Evolutionary conservation across 2,113 vertebrate species (phyloP).

Genomic region (Seriola quinqueradiata): DNA sequence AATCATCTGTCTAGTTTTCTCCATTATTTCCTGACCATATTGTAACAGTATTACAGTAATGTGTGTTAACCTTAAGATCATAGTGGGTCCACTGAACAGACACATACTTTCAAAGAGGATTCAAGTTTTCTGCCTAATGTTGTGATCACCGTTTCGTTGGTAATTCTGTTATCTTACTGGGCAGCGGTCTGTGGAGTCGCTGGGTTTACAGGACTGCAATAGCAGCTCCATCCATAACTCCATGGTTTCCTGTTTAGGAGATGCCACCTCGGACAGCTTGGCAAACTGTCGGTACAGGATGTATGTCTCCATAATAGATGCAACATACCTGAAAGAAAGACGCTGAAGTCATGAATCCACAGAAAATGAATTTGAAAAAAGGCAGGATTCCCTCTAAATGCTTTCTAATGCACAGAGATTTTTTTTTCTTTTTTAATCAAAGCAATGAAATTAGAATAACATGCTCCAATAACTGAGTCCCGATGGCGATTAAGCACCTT

Average conservation of each 20-base stretch:
- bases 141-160: no score
- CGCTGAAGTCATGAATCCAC: not conserved
- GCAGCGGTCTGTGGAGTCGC: constrained; percentile 75
- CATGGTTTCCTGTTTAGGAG: constrained; percentile 80
- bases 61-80: not conserved
- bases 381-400: not conserved
- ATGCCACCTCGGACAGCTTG: constrained; percentile 71
- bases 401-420: not conserved
- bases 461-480: not conserved
- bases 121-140: not conserved
- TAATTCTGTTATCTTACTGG: constrained; percentile 80
- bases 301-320: constrained; percentile 92
- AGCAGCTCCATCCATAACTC: constrained; percentile 93
- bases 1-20: not conserved
- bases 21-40: not conserved
- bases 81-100: not conserved
- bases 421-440: not conserved
- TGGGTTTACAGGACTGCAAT: constrained; percentile 87
- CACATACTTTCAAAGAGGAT: not conserved
- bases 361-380: not conserved
- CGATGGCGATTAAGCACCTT: not conserved
- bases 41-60: not conserved
- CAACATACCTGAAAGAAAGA: constrained; percentile 86
- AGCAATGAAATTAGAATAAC: not conserved
- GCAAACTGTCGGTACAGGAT: constrained; percentile 90